These are phyloP conservation scores for Sthenelais limicola DNA, from an alignment of 2,888 invertebrate species.

Conservation along the genomic window DNA sequence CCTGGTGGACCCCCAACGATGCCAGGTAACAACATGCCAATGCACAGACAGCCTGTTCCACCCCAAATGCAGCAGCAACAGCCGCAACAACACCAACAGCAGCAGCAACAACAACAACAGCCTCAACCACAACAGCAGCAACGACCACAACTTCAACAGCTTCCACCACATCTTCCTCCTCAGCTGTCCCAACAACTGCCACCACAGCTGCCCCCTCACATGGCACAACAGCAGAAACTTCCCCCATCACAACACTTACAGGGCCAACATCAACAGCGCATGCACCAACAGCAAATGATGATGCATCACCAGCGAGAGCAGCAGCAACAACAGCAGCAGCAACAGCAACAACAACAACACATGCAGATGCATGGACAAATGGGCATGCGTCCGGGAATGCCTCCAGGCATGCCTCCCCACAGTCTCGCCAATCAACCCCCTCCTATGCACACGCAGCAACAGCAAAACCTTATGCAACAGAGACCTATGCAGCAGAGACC, in stretches of 20 bases:
- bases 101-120: conserved; percentile 3
- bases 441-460: too few species aligned
- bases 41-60: background rate
- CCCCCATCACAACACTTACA: conserved; percentile 72
- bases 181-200: background rate
- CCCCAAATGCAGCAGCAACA: background rate
- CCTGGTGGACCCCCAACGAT: background rate
- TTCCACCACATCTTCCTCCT: background rate
- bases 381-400: conserved; percentile 44
- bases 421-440: background rate
- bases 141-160: background rate
- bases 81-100: background rate
- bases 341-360: conserved; percentile 47
- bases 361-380: background rate
- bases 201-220: background rate
- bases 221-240: background rate
- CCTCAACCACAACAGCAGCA: too few species aligned
- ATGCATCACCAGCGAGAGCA: conserved; percentile 15
- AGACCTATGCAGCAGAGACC: conserved; percentile 9
- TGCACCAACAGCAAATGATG: conserved; percentile 6
- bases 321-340: conserved; percentile 67
- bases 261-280: conserved; percentile 46
- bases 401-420: conserved; percentile 39
- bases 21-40: background rate
- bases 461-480: background rate